phyloP scores from a whole-genome alignment of 2,888 invertebrate genomes.

The Dolichopus griseipennis region DNA sequence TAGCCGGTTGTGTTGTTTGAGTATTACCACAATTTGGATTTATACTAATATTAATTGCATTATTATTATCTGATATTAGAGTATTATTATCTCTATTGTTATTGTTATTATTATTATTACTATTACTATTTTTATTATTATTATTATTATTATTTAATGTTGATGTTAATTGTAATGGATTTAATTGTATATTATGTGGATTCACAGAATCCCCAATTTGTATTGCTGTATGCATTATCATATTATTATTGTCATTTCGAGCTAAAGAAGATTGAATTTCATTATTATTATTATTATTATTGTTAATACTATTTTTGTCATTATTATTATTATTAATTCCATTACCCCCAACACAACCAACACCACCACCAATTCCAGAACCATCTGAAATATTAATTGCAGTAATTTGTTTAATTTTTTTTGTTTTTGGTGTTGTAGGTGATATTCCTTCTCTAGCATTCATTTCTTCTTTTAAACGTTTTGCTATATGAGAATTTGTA shows the following conservation, averaged over 20 bases:
- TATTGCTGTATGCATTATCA: neutral
- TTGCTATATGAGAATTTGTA: constrained; percentile 66
- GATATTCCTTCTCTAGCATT: constrained; percentile 7
- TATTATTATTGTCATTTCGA: constrained; percentile 1
- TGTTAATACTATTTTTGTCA: constrained; percentile 8
- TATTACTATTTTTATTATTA: neutral
- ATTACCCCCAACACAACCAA: neutral
- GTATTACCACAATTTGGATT: constrained; percentile 9
- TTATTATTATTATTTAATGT: neutral
- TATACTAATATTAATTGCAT: constrained; percentile 12
- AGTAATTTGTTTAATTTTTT: constrained; percentile 11
- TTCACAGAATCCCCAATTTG: neutral
- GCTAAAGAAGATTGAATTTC: neutral
- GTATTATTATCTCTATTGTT: constrained; percentile 8
- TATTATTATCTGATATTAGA: neutral
- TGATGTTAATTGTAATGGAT: neutral
- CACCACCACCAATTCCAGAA: neutral
- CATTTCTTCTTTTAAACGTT: constrained; percentile 55
- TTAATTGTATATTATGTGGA: neutral
- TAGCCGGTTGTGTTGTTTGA: constrained; percentile 21
- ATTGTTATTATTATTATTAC: neutral
- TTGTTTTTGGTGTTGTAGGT: constrained; percentile 11
- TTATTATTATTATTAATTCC: constrained; percentile 9
- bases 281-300: constrained; percentile 12
- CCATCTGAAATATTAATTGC: neutral